These are phyloP conservation scores for Danio tinwini DNA, from an alignment of 2,797 vertebrate genomes.

Conservation along the genomic window DNA sequence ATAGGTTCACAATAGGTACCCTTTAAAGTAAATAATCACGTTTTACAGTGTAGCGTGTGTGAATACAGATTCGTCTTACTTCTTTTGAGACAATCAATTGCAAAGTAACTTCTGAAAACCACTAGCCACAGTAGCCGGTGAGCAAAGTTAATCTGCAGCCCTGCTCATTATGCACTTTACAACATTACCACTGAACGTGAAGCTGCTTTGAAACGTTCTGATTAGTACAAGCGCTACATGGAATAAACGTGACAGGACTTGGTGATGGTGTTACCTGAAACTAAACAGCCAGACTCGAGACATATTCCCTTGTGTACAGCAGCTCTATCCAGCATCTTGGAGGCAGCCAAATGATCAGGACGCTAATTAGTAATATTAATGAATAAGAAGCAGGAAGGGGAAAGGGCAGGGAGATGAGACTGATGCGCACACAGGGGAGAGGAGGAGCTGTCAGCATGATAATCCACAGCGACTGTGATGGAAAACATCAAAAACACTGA, in stretches of 20 bases:
- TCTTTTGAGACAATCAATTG: too few relatives aligned
- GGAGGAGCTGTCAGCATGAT: constrained; percentile 54
- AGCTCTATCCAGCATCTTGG: constrained; percentile 28
- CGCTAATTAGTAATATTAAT: constrained; percentile 68
- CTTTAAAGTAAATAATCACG: too few relatives aligned
- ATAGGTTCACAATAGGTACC: too few relatives aligned
- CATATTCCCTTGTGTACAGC: constrained; percentile 2
- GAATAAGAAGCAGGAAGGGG: constrained; percentile 55
- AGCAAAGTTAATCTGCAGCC: too few relatives aligned
- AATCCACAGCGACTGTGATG: constrained; percentile 42
- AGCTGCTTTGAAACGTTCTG: too few relatives aligned
- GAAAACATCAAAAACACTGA: constrained; percentile 49
- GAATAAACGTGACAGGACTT: background rate
- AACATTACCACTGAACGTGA: too few relatives aligned
- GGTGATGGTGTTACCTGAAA: too few relatives aligned
- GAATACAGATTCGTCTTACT: too few relatives aligned
- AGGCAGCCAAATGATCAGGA: constrained; percentile 53
- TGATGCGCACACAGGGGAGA: constrained; percentile 37
- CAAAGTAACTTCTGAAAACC: too few relatives aligned
- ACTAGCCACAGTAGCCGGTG: too few relatives aligned
- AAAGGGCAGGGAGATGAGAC: constrained; percentile 43
- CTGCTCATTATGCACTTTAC: too few relatives aligned
- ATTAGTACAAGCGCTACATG: background rate
- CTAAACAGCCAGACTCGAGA: background rate
- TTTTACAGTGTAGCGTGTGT: too few relatives aligned